These are phyloP conservation scores for Chaetodon trifascialis DNA, from an alignment of 2,113 vertebrate genomes.

Conservation along the genomic window DNA sequence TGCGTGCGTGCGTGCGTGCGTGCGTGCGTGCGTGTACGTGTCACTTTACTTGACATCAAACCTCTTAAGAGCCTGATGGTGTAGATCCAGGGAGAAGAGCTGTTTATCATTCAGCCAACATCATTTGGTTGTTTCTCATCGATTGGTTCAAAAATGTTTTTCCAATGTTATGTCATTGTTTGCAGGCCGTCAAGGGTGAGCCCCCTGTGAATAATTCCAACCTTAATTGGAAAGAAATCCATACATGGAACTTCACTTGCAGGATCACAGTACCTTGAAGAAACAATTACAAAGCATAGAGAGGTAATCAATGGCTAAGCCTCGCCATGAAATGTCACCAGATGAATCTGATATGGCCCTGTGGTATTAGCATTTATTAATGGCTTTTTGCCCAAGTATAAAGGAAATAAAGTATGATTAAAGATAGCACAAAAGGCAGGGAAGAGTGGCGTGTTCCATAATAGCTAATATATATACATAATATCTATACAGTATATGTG, in stretches of 20 bases:
- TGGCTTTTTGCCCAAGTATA: conserved; percentile 43
- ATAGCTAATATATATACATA: neutral
- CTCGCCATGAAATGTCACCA: conserved; percentile 76
- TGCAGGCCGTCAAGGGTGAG: conserved; percentile 76
- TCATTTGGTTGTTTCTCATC: conserved; percentile 79
- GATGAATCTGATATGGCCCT: conserved; percentile 69
- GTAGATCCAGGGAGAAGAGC: conserved; percentile 56
- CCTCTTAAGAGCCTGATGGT: conserved; percentile 64
- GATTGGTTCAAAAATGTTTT: conserved; percentile 84
- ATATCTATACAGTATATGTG: neutral
- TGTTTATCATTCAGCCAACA: conserved; percentile 79
- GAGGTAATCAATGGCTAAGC: conserved; percentile 75
- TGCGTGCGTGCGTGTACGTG: conserved; percentile 28
- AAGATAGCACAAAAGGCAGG: conserved; percentile 6
- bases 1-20: conserved; percentile 35
- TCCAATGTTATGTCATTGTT: conserved; percentile 85
- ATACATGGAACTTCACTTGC: conserved; percentile 77
- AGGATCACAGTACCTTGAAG: conserved; percentile 75
- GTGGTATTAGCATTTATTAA: conserved; percentile 63
- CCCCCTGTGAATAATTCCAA: conserved; percentile 81
- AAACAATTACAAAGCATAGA: conserved; percentile 82
- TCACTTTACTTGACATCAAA: conserved; percentile 62
- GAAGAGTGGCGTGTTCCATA: conserved; percentile 6
- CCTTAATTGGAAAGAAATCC: conserved; percentile 83
- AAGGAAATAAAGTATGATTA: conserved; percentile 49